phyloP scores from a whole-genome alignment of 1,140 invertebrate genomes.

The Trachelipus rathkii region DNA sequence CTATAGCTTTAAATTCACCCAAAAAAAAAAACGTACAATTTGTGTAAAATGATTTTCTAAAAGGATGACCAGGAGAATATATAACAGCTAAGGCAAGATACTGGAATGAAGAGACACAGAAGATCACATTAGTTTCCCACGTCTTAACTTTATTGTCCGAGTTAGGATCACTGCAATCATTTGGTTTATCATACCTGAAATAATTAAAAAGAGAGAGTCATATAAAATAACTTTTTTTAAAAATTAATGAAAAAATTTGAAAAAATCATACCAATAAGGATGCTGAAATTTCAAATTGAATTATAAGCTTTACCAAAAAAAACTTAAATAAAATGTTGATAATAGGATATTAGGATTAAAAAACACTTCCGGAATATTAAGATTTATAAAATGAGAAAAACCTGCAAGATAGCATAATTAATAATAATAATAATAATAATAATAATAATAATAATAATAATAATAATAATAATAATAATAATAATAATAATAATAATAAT shows the following conservation, averaged over 20 bases:
- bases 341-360: too few species aligned
- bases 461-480: too few species aligned
- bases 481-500: too few species aligned
- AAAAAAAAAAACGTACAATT: slow-evolving; percentile 50
- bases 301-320: background rate
- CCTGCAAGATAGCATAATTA: too few species aligned
- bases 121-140: slow-evolving; percentile 56
- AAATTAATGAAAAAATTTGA: background rate
- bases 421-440: too few species aligned
- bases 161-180: background rate
- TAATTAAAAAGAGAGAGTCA: background rate
- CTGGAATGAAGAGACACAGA: slow-evolving; percentile 60
- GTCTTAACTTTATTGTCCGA: background rate
- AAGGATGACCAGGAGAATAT: slow-evolving; percentile 59
- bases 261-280: background rate
- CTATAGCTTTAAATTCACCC: too few species aligned
- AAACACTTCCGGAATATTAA: too few species aligned
- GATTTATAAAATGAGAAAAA: too few species aligned
- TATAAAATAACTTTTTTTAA: background rate
- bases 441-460: too few species aligned
- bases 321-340: too few species aligned
- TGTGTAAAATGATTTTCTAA: slow-evolving; percentile 56
- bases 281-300: background rate
- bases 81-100: slow-evolving; percentile 59
- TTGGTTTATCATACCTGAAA: slow-evolving; percentile 8